Percentiles rank a stretch among this genome's conserved stretches.
Evolutionary conservation across 2,113 vertebrate genomes (phyloP).

Genomic region (Sinocyclocheilus anshuiensis): DNA sequence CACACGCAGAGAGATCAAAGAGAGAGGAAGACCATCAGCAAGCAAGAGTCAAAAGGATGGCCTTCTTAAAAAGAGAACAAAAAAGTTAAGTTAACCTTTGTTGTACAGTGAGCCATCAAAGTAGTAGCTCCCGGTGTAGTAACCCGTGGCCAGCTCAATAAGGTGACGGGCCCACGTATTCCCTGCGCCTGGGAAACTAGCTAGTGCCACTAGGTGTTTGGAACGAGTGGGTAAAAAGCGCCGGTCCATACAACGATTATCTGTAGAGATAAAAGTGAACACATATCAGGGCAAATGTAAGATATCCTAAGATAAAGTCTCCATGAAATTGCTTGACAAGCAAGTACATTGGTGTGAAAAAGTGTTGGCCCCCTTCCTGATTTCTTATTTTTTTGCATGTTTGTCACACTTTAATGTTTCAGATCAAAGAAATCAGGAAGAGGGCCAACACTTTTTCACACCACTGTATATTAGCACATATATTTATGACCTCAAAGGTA

Average conservation of each 20-base stretch:
- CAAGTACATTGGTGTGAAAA: no score
- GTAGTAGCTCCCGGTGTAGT: conserved; percentile 97
- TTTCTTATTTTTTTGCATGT: no score
- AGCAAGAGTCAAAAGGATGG: neutral
- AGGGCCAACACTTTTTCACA: no score
- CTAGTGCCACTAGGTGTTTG: conserved; percentile 87
- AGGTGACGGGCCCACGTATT: conserved; percentile 98
- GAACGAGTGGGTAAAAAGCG: conserved; percentile 86
- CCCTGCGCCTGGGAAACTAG: conserved; percentile 95
- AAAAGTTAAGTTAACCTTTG: conserved; percentile 80
- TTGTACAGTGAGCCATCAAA: conserved; percentile 98
- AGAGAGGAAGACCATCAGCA: neutral
- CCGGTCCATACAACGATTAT: conserved; percentile 96
- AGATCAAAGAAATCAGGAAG: no score
- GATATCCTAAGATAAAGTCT: neutral
- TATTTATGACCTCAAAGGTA: neutral
- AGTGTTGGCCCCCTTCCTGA: no score
- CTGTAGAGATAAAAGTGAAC: conserved; percentile 65
- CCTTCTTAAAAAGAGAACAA: neutral
- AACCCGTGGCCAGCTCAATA: conserved; percentile 93
- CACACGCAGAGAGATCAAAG: neutral
- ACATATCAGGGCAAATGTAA: neutral
- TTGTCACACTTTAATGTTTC: no score
- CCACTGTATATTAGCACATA: neutral
- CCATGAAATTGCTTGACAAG: neutral